Evolutionary conservation across 2,113 vertebrate species (phyloP), one percentile per base, ranked within the genome.

Genomic region (Myotis lucifugus): DNA sequence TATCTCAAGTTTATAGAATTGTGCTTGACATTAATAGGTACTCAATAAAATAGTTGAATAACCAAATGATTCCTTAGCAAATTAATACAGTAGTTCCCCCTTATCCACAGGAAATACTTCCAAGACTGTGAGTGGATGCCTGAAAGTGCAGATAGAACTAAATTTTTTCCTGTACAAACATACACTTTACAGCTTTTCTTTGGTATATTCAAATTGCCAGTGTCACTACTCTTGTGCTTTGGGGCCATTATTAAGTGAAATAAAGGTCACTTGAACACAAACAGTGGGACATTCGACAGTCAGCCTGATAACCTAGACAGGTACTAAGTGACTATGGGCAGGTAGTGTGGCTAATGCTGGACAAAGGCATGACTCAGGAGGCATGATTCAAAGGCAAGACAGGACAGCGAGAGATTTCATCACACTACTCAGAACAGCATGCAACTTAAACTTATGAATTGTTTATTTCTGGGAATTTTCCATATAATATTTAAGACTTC

Each of bases 1-100:
- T 18, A 56, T 88, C 17, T 89, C 70, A 93, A 32, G 37, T 76
- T 78, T 94, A 42, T 91, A 88, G 83, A 94, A 59, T 48, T 72
- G 50, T 88, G 50, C 32, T 67, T 72, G 70, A 40, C 37, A 54
- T 79, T 74, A 87, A 37, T 70, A 88, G 74, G n/a, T 59, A 54
- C 18, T 88, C 18, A 25, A 6, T 59, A 56, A 46, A 93, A 70
- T 34, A 64, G 56, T n/a, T 77, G 29, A 46, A 87, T 79, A 91
- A 17, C 46, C 23, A 8, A 64, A 18, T 32, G 9, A 74, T 72
- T 86, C 29, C 8, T 72, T 82, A 56, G 50, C 21, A 74, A 59
- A 25, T 85, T 64, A 87, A 40, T 59, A 32, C 15, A 10, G 78
- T 40, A 81, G 34, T 59, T 13, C 34, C 23, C 34, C 34, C 34